Conservation (phyloP, 2,797 vertebrate species). For the Todus mexicanus region DNA sequence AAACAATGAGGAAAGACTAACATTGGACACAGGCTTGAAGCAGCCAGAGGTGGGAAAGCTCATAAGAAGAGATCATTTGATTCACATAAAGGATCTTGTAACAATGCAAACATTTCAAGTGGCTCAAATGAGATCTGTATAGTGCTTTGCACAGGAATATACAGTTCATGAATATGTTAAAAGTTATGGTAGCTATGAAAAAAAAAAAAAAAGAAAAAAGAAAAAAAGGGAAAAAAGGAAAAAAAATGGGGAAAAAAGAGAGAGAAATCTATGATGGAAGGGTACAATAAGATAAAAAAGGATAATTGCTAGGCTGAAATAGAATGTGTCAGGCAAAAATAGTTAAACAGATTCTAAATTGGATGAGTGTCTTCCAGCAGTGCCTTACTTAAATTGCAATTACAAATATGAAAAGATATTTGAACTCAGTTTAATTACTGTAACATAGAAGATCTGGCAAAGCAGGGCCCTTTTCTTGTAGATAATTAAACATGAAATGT, state of each 20-base stretch:
- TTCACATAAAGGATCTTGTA: background rate
- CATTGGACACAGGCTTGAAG: background rate
- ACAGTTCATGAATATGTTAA: background rate
- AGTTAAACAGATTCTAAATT: background rate
- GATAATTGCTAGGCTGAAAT: background rate
- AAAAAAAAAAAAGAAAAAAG: background rate
- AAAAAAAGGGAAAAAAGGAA: background rate
- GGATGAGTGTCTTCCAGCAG: background rate
- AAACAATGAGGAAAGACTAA: background rate
- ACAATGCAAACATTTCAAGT: background rate
- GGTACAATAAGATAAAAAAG: background rate
- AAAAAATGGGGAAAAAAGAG: background rate
- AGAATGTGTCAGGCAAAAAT: background rate
- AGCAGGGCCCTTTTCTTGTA: background rate
- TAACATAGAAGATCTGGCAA: background rate
- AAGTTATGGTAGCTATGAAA: background rate
- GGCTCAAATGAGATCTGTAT: background rate
- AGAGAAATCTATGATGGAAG: background rate
- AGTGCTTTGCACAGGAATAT: background rate
- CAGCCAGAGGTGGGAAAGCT: background rate
- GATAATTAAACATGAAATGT: background rate
- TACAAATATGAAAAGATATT: background rate
- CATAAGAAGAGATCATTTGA: background rate
- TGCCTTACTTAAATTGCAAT: background rate
- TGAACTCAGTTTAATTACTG: conserved; percentile 11